phyloP scores from a whole-genome alignment of 1,140 invertebrate species.

The Drosophila bocki region DNA sequence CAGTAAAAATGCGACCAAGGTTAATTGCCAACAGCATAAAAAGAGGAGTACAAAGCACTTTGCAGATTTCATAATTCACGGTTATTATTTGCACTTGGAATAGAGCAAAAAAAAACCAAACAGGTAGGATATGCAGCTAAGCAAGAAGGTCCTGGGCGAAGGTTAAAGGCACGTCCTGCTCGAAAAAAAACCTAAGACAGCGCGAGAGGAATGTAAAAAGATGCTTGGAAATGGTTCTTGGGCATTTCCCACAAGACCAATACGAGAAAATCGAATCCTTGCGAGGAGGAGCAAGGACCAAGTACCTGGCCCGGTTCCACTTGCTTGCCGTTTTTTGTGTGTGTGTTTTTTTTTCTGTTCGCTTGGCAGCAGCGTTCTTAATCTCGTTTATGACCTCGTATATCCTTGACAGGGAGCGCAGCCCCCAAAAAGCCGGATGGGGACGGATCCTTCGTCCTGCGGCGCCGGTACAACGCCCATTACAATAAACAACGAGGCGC shows the following conservation, averaged over 20 bases:
- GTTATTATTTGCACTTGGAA: slow-evolving; percentile 63
- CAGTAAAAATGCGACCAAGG: slow-evolving; percentile 65
- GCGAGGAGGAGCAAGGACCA: slow-evolving; percentile 29
- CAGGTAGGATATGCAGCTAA: slow-evolving; percentile 54
- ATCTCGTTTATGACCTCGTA: slow-evolving; percentile 79
- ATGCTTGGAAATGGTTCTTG: slow-evolving; percentile 57
- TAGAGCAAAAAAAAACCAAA: slow-evolving; percentile 30
- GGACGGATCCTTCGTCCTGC: slow-evolving; percentile 54
- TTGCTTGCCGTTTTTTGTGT: slow-evolving; percentile 44
- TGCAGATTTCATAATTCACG: slow-evolving; percentile 66
- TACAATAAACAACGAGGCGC: slow-evolving; percentile 77
- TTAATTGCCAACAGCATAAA: slow-evolving; percentile 65
- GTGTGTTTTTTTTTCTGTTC: slow-evolving; percentile 20
- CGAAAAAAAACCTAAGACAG: slow-evolving; percentile 28
- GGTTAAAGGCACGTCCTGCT: slow-evolving; percentile 23
- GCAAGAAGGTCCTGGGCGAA: slow-evolving; percentile 18
- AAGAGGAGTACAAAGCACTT: slow-evolving; percentile 40
- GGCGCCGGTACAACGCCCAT: slow-evolving; percentile 68
- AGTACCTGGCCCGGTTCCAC: slow-evolving; percentile 56
- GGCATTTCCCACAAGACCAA: slow-evolving; percentile 79
- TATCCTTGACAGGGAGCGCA: slow-evolving; percentile 52
- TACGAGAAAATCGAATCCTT: slow-evolving; percentile 74
- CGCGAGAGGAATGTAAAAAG: slow-evolving; percentile 44
- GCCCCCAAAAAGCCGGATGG: slow-evolving; percentile 34
- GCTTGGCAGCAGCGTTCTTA: slow-evolving; percentile 69